Conservation (phyloP, 2,888 invertebrate genomes). For the Machimus atricapillus region DNA sequence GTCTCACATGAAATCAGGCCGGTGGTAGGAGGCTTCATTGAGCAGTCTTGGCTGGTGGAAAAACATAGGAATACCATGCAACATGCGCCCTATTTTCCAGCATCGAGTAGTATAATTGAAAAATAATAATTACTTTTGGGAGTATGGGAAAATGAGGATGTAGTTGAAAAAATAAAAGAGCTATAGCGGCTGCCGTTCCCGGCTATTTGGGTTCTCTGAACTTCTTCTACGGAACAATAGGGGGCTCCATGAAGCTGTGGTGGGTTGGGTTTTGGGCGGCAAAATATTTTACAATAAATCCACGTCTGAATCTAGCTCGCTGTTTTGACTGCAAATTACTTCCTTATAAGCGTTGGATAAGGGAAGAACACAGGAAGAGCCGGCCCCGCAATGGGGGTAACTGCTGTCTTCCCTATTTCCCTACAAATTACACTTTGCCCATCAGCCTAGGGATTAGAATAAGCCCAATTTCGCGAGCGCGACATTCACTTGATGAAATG, state of each 20-base stretch:
- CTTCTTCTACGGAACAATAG: not conserved
- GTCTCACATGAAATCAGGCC: not conserved
- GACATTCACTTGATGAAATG: constrained; percentile 15
- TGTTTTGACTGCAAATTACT: constrained; percentile 32
- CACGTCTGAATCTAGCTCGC: not conserved
- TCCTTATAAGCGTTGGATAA: not conserved
- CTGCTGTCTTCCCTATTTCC: constrained; percentile 7
- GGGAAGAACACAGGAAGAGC: not conserved
- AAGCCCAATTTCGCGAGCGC: not conserved
- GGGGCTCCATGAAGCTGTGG: not conserved
- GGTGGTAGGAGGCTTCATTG: not conserved
- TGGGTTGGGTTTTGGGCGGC: not conserved
- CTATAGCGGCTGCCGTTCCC: not conserved
- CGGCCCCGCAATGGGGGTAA: not conserved
- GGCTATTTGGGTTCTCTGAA: not conserved
- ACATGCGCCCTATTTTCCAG: not conserved
- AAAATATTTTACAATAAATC: constrained; percentile 6
- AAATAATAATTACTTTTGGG: constrained; percentile 14
- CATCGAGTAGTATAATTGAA: not conserved
- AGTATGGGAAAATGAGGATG: not conserved
- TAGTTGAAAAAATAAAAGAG: not conserved
- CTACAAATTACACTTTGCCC: not conserved
- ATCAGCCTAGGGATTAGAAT: not conserved
- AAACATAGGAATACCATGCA: not conserved
- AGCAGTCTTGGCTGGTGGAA: not conserved